Conservation (phyloP, 2,113 vertebrate genomes). For the Cyanoramphus novaezelandiae region DNA sequence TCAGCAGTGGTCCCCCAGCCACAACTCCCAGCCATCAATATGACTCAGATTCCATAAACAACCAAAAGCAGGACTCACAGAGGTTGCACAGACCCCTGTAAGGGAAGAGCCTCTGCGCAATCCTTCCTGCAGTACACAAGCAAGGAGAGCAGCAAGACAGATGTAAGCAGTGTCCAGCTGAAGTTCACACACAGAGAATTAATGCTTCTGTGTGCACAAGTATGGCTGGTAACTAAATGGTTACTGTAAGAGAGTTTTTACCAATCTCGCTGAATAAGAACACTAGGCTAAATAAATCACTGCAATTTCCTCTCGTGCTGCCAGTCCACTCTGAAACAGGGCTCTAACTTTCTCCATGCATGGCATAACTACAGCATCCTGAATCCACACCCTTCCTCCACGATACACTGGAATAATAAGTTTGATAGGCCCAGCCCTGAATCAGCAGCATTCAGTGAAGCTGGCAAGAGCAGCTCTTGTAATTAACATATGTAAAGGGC, state of each 20-base stretch:
- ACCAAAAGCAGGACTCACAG: neutral
- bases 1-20: neutral
- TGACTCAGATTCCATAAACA: neutral
- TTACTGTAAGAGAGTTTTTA: neutral
- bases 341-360: neutral
- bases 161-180: neutral
- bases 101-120: neutral
- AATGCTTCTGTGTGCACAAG: neutral
- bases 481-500: neutral
- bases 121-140: neutral
- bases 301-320: neutral
- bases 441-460: neutral
- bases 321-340: neutral
- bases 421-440: neutral
- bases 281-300: neutral
- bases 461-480: neutral
- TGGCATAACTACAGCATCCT: neutral
- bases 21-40: neutral
- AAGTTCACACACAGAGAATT: neutral
- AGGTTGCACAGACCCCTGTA: neutral
- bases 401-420: neutral
- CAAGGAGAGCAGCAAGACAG: neutral
- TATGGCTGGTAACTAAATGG: neutral
- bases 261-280: neutral
- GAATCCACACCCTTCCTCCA: neutral